These are phyloP conservation scores for Gerris buenoi DNA, from an alignment of 1,140 invertebrate genomes.

Conservation along the genomic window DNA sequence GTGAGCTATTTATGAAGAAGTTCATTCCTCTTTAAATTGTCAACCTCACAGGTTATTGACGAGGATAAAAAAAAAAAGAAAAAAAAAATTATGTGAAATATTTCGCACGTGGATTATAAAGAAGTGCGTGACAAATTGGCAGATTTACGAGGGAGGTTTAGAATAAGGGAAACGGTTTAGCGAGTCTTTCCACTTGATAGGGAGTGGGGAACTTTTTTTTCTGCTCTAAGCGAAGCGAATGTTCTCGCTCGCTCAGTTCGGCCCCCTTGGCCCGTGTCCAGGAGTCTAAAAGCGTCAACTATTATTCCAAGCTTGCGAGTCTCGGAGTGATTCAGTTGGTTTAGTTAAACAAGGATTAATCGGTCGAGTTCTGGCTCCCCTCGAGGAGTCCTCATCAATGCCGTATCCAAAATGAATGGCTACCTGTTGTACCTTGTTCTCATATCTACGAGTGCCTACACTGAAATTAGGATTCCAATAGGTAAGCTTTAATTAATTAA, in stretches of 20 bases:
- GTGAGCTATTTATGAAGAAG: too few species aligned
- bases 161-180: too few species aligned
- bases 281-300: not conserved
- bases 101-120: too few species aligned
- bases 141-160: not conserved
- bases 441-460: too few species aligned
- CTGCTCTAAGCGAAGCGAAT: not conserved
- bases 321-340: not conserved
- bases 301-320: not conserved
- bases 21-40: too few species aligned
- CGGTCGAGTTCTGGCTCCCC: not conserved
- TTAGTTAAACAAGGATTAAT: not conserved
- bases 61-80: too few species aligned
- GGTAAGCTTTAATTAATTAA: too few species aligned
- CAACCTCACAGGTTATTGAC: too few species aligned
- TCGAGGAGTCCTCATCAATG: not conserved
- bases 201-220: not conserved
- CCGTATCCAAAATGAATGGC: not conserved
- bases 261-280: not conserved
- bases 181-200: too few species aligned
- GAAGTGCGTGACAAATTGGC: not conserved
- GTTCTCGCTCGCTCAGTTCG: not conserved
- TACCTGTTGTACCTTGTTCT: not conserved
- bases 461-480: too few species aligned
- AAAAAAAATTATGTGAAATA: too few species aligned